These are phyloP conservation scores for Cairina moschata DNA, from an alignment of 2,113 vertebrate genomes.

Conservation along the genomic window DNA sequence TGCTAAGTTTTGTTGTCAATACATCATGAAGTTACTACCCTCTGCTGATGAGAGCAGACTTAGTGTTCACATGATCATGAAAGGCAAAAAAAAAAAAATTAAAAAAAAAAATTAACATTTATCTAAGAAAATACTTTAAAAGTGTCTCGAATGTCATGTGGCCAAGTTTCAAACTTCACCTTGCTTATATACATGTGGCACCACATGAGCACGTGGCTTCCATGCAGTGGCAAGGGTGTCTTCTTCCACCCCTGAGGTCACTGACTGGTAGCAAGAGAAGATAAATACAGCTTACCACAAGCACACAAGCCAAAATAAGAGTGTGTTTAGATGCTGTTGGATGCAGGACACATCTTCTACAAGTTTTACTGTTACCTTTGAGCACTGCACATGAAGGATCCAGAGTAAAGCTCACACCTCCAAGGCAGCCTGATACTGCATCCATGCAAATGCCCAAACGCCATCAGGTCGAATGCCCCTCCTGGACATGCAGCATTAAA, in stretches of 20 bases:
- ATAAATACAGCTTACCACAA: neutral
- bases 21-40: neutral
- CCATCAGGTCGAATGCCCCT: neutral
- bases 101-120: neutral
- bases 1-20: neutral
- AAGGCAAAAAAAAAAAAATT: neutral
- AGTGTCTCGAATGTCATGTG: neutral
- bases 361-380: neutral
- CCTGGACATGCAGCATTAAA: neutral
- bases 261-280: neutral
- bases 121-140: fast-evolving
- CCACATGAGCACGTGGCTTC: fast-evolving
- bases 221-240: fast-evolving
- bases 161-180: fast-evolving
- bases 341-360: neutral
- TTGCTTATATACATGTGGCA: fast-evolving
- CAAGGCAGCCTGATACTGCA: neutral
- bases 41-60: neutral
- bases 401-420: neutral
- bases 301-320: neutral
- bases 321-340: fast-evolving
- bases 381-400: neutral
- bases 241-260: neutral
- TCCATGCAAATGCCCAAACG: fast-evolving
- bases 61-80: fast-evolving